A percentile compares a stretch with the other conserved stretches of the same genome.
These are phyloP conservation scores for Cantharis lateralis DNA, from an alignment of 2,888 invertebrate species.

Conservation along the genomic window DNA sequence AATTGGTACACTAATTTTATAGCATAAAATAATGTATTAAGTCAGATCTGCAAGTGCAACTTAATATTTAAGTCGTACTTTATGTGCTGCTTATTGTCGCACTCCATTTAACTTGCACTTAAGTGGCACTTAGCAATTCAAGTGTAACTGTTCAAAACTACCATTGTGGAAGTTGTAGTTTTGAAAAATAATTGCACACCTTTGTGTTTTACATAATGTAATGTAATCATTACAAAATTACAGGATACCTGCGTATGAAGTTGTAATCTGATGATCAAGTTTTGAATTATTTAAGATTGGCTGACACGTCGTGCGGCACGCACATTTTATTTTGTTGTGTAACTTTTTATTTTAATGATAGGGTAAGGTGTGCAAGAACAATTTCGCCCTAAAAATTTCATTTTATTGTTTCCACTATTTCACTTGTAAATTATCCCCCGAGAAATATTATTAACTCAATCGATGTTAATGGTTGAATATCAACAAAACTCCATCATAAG, in stretches of 20 bases:
- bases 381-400: neutral
- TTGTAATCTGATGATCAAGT: neutral
- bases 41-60: neutral
- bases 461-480: neutral
- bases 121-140: neutral
- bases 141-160: neutral
- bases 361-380: neutral
- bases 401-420: neutral
- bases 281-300: neutral
- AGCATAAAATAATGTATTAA: no score
- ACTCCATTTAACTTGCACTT: neutral
- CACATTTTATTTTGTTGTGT: neutral
- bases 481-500: neutral
- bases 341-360: neutral
- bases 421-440: neutral
- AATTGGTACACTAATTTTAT: neutral
- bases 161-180: neutral
- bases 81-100: neutral
- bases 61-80: neutral
- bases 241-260: neutral
- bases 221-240: neutral
- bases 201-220: neutral
- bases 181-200: neutral
- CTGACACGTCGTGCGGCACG: neutral
- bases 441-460: neutral